phyloP scores from a whole-genome alignment of 2,888 invertebrate genomes.

The Dicranocentrus wangi region DNA sequence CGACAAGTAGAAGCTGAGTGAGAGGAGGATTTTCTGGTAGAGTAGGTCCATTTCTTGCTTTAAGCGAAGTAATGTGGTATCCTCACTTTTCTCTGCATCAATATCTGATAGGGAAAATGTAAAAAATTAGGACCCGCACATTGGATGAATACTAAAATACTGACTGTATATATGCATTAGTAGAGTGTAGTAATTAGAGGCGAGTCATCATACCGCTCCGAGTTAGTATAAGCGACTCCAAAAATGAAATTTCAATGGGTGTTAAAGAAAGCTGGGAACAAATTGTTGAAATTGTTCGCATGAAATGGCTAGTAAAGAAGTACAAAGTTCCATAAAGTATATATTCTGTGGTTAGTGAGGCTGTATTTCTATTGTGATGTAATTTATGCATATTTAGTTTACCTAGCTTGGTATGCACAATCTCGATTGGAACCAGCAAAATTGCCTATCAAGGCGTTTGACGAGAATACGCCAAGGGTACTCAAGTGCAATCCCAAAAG shows the following conservation, averaged over 20 bases:
- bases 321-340: background rate
- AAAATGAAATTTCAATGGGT: constrained; percentile 70
- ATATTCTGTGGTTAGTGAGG: no score
- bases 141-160: no score
- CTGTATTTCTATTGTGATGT: no score
- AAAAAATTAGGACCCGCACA: no score
- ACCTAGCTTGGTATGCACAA: background rate
- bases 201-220: no score
- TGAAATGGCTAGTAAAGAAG: constrained; percentile 67
- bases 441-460: constrained; percentile 29
- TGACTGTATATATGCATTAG: no score
- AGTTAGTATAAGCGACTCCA: constrained; percentile 70
- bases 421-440: constrained; percentile 23
- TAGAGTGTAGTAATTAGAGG: no score
- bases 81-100: constrained; percentile 3
- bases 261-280: constrained; percentile 66
- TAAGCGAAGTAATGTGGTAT: background rate
- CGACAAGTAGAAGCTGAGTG: constrained; percentile 68
- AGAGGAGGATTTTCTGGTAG: constrained; percentile 69
- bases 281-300: constrained; percentile 63
- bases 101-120: no score
- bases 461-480: constrained; percentile 34
- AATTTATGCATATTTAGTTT: no score
- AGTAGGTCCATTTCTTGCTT: constrained; percentile 56
- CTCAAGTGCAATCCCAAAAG: constrained; percentile 69